Evolutionary conservation across 2,113 vertebrate genomes (phyloP), one percentile per base, ranked within the genome.

Genomic region (Leucosticte australis): DNA sequence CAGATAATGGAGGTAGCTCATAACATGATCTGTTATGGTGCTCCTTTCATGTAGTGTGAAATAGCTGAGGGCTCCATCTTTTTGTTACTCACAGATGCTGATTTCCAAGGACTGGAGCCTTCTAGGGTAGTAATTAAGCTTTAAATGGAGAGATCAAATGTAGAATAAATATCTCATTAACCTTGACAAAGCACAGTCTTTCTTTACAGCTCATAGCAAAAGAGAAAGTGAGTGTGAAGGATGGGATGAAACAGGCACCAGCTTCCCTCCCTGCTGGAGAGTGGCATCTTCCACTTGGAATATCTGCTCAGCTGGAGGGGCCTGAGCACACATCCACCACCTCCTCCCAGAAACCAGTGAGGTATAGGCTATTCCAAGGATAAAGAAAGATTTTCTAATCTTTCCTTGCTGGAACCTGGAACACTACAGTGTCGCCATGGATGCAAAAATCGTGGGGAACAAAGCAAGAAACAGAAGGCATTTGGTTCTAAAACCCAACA

Each of bases 151-250:
- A 85, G 49, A 84, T 82, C 77, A 84, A 83, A 94, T 60, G n/a
- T 64, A 89, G 65, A 91, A 91, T 94, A 94, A 74, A 76, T 90
- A 77, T 69, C 65, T 82, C 53, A 82, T 87, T 94, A 95, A 81
- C 39, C 30, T 39, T 94, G 56, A 88, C 68, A 78, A 74, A 87
- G 83, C 71, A 69, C 23, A 47, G 6, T 74, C 42, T 80, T 83
- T 86, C 90, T 83, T 82, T 63, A 67, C 33, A 87, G 83, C 18
- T 90, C 70, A 62, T 19, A 85, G 79, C 39, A 62, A 53, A 95
- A 86, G 31, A 81, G 64, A 83, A 81, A 77, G 63, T 46, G 68
- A 86, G 50, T 46, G 60, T 80, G 88, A 92, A 94, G 50, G 62
- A 52, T 62, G n/a, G 70, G 28, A 64, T 79, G 77, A 63, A 93